Conservation (phyloP, 2,888 invertebrate genomes). For the Onthophagus sagittarius region DNA sequence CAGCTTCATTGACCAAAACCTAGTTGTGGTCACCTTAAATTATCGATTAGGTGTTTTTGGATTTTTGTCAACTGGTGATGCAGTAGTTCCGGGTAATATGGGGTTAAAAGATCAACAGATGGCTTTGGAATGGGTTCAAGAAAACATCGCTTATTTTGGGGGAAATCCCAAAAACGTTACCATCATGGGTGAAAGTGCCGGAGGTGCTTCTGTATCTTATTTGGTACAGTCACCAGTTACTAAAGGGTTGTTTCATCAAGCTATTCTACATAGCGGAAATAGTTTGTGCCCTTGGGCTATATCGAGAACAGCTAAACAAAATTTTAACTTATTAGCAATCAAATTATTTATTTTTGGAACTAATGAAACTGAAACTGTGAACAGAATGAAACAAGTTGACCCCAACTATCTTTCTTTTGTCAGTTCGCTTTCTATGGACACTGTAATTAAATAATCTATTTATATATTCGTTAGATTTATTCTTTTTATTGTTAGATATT, state of each 20-base stretch:
- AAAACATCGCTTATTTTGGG: conserved; percentile 19
- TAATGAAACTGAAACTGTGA: background rate
- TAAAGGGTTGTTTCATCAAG: conserved; percentile 20
- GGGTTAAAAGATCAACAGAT: conserved; percentile 21
- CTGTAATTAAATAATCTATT: background rate
- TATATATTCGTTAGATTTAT: background rate
- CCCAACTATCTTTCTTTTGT: background rate
- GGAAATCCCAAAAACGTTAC: conserved; percentile 20
- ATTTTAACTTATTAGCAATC: conserved; percentile 28
- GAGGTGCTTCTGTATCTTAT: conserved; percentile 19
- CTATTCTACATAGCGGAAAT: conserved; percentile 20
- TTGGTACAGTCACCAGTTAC: conserved; percentile 16
- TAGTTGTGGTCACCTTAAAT: conserved; percentile 37
- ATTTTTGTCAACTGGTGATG: conserved; percentile 21
- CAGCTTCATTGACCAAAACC: conserved; percentile 36
- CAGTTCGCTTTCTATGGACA: background rate
- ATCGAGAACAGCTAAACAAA: conserved; percentile 25
- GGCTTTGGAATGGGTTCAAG: conserved; percentile 20
- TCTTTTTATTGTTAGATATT: background rate
- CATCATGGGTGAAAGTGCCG: conserved; percentile 20
- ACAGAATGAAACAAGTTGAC: background rate
- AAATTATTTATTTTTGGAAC: background rate
- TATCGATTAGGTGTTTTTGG: conserved; percentile 39
- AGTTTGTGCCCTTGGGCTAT: conserved; percentile 19
- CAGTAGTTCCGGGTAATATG: conserved; percentile 15